phyloP scores from a whole-genome alignment of 2,113 vertebrate species.

The Plectropomus leopardus region DNA sequence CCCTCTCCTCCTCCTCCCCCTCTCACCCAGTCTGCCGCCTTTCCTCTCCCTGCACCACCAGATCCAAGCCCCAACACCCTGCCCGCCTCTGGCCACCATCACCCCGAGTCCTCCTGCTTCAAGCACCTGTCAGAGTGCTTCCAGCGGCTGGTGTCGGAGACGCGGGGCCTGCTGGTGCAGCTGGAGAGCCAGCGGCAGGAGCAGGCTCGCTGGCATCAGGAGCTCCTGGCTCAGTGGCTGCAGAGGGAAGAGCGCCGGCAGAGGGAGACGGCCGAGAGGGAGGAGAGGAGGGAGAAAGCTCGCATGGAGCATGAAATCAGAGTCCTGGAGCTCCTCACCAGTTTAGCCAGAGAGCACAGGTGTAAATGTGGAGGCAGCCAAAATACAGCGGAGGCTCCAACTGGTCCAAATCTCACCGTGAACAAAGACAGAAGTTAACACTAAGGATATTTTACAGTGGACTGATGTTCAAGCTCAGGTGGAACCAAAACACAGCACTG shows the following conservation, averaged over 20 bases:
- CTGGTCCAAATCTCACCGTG: neutral
- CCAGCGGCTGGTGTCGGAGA: conserved; percentile 70
- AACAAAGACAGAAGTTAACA: conserved; percentile 22
- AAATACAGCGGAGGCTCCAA: neutral
- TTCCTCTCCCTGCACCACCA: conserved; percentile 21
- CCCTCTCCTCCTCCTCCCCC: conserved; percentile 1
- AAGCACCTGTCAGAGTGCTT: conserved; percentile 64
- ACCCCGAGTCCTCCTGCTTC: conserved; percentile 16
- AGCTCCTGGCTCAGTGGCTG: conserved; percentile 70
- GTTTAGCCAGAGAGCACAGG: conserved; percentile 28
- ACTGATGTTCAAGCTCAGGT: conserved; percentile 7
- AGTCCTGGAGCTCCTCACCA: conserved; percentile 73
- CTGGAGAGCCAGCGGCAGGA: conserved; percentile 74
- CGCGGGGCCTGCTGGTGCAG: conserved; percentile 62
- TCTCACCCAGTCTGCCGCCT: neutral
- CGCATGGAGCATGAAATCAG: conserved; percentile 78
- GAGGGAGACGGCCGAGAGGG: conserved; percentile 68
- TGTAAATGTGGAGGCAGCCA: conserved; percentile 32
- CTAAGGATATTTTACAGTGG: neutral
- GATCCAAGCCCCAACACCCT: neutral
- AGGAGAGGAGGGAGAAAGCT: conserved; percentile 75
- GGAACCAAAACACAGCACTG: neutral
- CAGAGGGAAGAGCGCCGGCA: conserved; percentile 71
- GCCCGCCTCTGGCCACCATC: neutral
- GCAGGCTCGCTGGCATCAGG: conserved; percentile 71